Conservation (phyloP, 2,113 vertebrate genomes). For the Leptodactylus fuscus region DNA sequence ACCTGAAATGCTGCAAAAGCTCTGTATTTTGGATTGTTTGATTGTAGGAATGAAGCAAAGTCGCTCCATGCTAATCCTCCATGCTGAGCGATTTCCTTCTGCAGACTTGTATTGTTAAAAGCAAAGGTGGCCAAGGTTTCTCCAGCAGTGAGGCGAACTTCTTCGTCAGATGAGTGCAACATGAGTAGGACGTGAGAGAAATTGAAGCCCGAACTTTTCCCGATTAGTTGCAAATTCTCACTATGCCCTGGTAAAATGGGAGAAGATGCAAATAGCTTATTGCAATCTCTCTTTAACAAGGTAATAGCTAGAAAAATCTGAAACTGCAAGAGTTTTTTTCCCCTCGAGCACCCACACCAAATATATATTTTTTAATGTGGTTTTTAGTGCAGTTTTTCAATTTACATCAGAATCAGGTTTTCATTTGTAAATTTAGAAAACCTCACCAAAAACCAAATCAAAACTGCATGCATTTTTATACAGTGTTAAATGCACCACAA, state of each 20-base stretch:
- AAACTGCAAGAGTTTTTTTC: not conserved
- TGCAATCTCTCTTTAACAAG: not conserved
- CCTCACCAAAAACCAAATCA: no score
- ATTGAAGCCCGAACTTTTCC: not conserved
- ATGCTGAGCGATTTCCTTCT: constrained; percentile 19
- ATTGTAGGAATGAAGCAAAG: constrained; percentile 25
- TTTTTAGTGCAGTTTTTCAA: no score
- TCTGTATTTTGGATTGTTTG: not conserved
- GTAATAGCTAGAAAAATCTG: not conserved
- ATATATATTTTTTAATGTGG: no score
- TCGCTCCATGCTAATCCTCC: constrained; percentile 34
- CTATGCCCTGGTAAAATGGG: not conserved
- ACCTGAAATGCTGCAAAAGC: constrained; percentile 50
- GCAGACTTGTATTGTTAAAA: constrained; percentile 47
- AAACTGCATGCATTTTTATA: no score
- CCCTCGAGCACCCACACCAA: no score
- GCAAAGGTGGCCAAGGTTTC: constrained; percentile 49
- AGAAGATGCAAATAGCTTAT: not conserved
- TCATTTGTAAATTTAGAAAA: no score
- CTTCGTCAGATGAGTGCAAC: constrained; percentile 10
- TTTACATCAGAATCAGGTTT: no score
- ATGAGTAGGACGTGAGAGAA: not conserved
- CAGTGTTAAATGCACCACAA: no score
- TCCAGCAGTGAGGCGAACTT: constrained; percentile 12
- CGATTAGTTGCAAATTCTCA: constrained; percentile 17